A percentile compares a stretch with the other conserved stretches of the same genome.
Conservation (phyloP, 1,140 invertebrate species). For the Battus philenor region DNA sequence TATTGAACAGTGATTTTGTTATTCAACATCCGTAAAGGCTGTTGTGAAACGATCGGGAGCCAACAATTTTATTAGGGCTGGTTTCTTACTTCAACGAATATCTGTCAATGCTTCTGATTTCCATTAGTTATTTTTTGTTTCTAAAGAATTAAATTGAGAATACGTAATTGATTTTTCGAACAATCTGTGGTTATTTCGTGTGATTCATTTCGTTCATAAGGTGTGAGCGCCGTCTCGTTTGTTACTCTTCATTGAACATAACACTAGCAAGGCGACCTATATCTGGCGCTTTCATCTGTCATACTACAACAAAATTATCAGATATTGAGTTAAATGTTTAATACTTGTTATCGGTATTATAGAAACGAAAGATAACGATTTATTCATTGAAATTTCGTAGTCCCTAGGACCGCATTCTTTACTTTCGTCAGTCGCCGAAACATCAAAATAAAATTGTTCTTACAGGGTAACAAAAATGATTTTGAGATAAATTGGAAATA, state of each 20-base stretch:
- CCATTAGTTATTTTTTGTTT: conserved; percentile 27
- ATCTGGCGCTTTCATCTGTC: conserved; percentile 39
- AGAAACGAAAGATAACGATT: conserved; percentile 30
- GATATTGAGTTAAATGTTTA: conserved; percentile 16
- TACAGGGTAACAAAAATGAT: conserved; percentile 69
- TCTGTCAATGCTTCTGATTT: conserved; percentile 68
- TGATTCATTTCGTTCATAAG: conserved; percentile 4
- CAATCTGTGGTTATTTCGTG: conserved; percentile 7
- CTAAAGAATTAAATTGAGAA: neutral
- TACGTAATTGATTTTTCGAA: conserved; percentile 26
- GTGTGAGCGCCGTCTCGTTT: conserved; percentile 23
- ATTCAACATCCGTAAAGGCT: conserved; percentile 32
- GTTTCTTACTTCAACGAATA: conserved; percentile 58
- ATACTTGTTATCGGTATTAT: conserved; percentile 26
- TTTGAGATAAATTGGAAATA: conserved; percentile 66
- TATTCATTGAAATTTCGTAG: conserved; percentile 27
- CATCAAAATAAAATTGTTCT: conserved; percentile 45
- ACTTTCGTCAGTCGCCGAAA: conserved; percentile 72
- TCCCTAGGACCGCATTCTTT: conserved; percentile 26
- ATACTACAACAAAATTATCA: conserved; percentile 39
- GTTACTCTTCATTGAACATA: conserved; percentile 73
- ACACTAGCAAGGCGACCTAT: conserved; percentile 66
- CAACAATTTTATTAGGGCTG: conserved; percentile 63
- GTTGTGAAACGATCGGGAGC: conserved; percentile 51
- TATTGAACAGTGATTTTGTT: conserved; percentile 35